Base-by-base conservation (phyloP, 2,113 vertebrate species). In the Rhadina sibilatrix region DNA sequence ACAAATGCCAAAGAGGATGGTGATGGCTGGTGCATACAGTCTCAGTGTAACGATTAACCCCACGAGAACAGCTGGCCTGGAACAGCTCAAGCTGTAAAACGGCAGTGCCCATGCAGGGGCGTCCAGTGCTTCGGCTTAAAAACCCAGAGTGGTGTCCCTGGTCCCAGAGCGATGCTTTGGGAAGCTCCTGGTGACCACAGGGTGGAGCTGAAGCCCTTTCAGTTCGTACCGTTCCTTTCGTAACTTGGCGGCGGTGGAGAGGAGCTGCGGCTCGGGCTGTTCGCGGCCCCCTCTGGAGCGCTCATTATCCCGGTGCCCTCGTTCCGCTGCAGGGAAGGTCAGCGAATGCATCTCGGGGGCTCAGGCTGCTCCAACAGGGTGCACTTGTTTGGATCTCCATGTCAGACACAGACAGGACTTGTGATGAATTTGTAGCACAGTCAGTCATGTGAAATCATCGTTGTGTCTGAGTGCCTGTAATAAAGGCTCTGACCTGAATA, bases 151-250 rank as follows among this genome's bases (percentile, higher is more conserved):
- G 10, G 20, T 2, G 54, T 35, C 2, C 28, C 8, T 1, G 37
- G 40, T 6, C 6, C 9, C 0, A 1, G 75, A 24, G 38, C 25
- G 22, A 40, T 1, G 54, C 8, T 9, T 47, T 54, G 90, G 54
- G 40, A 52, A 52, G 25, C 83, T 52, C 17, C 28, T 78, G 31
- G 0, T 10, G 24, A 5, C 96, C 96, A 52, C 96, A 81, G 69
- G 96, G 89, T 87, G 96, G 96, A 90, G 96, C 94, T 89, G 92
- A 46, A 95, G 53, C 60, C 83, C 85, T 89, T 92, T 40, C 2
- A 20, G 82, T 66, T 21, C 7, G 17, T n/a, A 9, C 47, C 3
- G 44, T 24, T 91, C 65, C 60, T 65, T 6, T 11, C 7, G 0
- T 65, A 35, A 23, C 31, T 57, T 3, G 47, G 30, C 27, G 71